A percentile compares a stretch with the other conserved stretches of the same genome.
Evolutionary conservation across 2,888 invertebrate genomes (phyloP).

Genomic region (Synanthedon formicaeformis): DNA sequence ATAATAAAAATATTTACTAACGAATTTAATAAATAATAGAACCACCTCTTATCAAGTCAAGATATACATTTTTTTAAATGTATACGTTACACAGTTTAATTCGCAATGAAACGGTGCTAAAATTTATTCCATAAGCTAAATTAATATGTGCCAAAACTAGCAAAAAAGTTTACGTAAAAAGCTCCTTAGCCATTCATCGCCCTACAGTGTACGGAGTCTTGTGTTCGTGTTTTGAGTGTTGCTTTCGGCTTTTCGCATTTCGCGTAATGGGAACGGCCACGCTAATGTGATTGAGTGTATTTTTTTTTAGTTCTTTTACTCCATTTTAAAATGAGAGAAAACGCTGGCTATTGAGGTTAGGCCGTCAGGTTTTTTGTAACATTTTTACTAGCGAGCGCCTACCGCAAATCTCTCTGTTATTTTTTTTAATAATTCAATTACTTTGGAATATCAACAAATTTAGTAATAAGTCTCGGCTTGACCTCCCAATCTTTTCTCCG

Average conservation of each 20-base stretch:
- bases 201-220: neutral
- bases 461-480: too few relatives aligned
- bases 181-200: neutral
- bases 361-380: constrained; percentile 9
- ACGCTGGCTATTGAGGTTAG: constrained; percentile 24
- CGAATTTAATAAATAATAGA: too few relatives aligned
- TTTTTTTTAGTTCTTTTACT: constrained; percentile 31
- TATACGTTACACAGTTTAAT: too few relatives aligned
- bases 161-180: neutral
- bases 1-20: too few relatives aligned
- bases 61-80: too few relatives aligned
- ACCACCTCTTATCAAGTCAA: too few relatives aligned
- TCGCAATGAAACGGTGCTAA: too few relatives aligned
- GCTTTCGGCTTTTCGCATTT: constrained; percentile 19
- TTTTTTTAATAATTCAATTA: too few relatives aligned
- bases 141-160: neutral
- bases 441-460: too few relatives aligned
- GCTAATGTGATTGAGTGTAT: constrained; percentile 59
- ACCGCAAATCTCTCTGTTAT: too few relatives aligned
- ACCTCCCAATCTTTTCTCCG: too few relatives aligned
- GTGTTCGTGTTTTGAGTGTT: constrained; percentile 1
- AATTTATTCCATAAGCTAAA: neutral
- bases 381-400: constrained; percentile 4
- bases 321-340: constrained; percentile 32
- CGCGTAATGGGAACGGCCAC: constrained; percentile 36